Base-by-base conservation (phyloP, 2,888 invertebrate species). In the Germaria angustata region DNA sequence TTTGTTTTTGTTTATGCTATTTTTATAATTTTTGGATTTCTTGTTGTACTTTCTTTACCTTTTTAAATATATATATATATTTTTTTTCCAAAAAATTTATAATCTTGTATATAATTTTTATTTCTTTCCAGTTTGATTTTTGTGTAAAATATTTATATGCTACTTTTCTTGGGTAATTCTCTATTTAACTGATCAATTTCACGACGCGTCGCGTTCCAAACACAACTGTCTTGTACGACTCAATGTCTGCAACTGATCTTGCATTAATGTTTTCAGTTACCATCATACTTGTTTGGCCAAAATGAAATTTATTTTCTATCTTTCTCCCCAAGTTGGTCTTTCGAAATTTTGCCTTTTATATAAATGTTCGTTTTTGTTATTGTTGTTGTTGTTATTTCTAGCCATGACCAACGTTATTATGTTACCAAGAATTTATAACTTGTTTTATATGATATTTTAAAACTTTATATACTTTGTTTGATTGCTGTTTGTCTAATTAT, bases 241-340 rank as follows among this genome's bases (percentile, higher is more conserved):
- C 85, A 88, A 86, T 87, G 88, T 88, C 89, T 89, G 87, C 88
- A 89, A 89, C 89, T 89, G 89, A 89, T 90, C 89, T 77, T 85
- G 73, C 86, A 84, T 83, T 85, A 85, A 84, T 84, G 81, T 85
- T 88, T 88, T 86, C 81, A 88, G 87, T 90, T 88, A 90, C 90
- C 89, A 90, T 85, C 88, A 88, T 84, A 88, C 87, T 86, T 88
- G 82, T 76, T 81, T 69, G 69, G 72, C 72, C 22, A 59, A 72
- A 66, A 49, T 73, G 73, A 53, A 75, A 73, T 69, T 79, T 81
- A 68, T 84, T 80, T 77, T 81, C 44, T 55, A 22, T 59, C 71
- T 49, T 73, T 24, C 68, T 24, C 17, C 15, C 36, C 36, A 46
- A n/a, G n/a, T 46, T 24, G 36, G 36, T n/a, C 73, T 39, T 75